Base-by-base conservation (phyloP, 2,888 invertebrate genomes). In the Nomada ruficornis region DNA sequence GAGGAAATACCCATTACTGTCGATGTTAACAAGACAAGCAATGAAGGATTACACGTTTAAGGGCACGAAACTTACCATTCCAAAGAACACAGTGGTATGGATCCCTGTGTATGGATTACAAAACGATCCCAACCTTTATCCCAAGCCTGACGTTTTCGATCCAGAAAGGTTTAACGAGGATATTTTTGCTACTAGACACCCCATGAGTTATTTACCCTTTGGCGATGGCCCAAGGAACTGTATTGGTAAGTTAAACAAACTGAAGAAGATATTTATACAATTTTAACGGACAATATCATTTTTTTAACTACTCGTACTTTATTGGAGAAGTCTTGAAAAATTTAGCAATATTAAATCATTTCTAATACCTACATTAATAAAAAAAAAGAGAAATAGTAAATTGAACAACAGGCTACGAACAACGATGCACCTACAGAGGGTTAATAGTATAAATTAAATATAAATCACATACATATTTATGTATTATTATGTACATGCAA, bases 1-100 rank as follows among this genome's bases (percentile, higher is more conserved):
- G n/a, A 90, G 95, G 36, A 92, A 94, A 67, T 94, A 94, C 88
- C 94, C 95, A 64, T 93, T 94, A 2, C 89, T 92, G 0, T 82
- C 91, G 4, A 59, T 89, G 10, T 80, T 94, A 11, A 91, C 90
- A 75, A 90, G 94, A 79, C 86, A 88, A 68, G 72, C 86, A 36
- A 73, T 84, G 2, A 86, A 85, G 15, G 13, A 75, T 11, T 90
- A 91, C 50, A 91, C 89, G 4, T 91, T 92, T 42, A n/a, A 26
- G 5, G 87, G 80, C 0, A 89, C 87, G 1, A 84, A 90, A 15
- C 18, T 92, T 1, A 87, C 87, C 0, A 89, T 93, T 15, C 89
- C 89, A 0, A 72, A 80, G 20, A 75, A 50, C 3, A 83, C 79
- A 15, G 68, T 10, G 9, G 15, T 91, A 29, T 70, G 82, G 50